phyloP scores from a whole-genome alignment of 2,113 vertebrate genomes.

The Pseudolaguvia tuberculata region DNA sequence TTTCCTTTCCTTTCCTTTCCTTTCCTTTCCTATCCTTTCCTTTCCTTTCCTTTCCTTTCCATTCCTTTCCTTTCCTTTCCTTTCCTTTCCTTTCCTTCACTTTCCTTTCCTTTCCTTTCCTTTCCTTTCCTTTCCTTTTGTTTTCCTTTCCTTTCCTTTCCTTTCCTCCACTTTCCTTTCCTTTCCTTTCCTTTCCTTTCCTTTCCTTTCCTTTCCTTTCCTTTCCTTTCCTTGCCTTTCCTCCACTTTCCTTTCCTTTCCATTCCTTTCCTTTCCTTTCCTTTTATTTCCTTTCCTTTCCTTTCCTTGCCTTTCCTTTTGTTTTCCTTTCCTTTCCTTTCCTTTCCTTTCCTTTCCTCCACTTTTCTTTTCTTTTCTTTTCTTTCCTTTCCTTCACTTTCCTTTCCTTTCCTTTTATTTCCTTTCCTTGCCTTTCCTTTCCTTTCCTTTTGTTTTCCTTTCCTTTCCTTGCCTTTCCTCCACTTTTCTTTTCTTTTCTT shows the following conservation, averaged over 20 bases:
- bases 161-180: too few relatives aligned
- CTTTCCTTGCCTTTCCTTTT: too few relatives aligned
- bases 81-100: not conserved
- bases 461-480: not conserved
- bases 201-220: not conserved
- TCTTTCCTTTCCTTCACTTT: not conserved
- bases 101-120: not conserved
- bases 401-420: not conserved
- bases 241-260: not conserved
- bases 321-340: not conserved
- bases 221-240: not conserved
- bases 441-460: not conserved
- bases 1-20: too few relatives aligned
- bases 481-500: not conserved
- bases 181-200: not conserved
- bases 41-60: too few relatives aligned
- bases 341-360: too few relatives aligned
- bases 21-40: not conserved
- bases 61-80: not conserved
- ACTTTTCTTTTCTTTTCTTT: conserved; percentile 7
- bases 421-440: not conserved
- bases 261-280: too few relatives aligned
- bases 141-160: not conserved
- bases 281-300: not conserved
- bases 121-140: too few relatives aligned